Evolutionary conservation across 2,797 vertebrate species (phyloP).

Genomic region (Urocyon cinereoargenteus): DNA sequence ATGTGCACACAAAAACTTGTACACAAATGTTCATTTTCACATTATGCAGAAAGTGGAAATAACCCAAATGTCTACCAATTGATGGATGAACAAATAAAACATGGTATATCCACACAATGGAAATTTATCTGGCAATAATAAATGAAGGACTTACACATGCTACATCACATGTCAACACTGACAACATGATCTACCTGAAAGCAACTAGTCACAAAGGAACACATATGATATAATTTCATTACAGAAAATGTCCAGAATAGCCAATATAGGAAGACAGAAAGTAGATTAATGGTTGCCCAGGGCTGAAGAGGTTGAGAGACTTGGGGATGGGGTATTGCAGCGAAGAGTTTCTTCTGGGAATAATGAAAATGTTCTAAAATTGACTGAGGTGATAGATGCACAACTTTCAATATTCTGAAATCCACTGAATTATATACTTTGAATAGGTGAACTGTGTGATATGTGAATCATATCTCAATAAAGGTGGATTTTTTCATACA

Average conservation of each 20-base stretch:
- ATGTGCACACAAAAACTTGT: neutral
- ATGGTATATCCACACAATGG: neutral
- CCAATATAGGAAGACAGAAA: neutral
- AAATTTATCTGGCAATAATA: neutral
- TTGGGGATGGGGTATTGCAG: neutral
- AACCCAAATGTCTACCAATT: neutral
- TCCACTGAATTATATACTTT: neutral
- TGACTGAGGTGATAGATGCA: neutral
- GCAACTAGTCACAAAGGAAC: neutral
- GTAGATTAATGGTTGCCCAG: neutral
- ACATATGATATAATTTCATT: neutral
- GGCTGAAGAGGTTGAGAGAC: neutral
- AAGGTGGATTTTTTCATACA: neutral
- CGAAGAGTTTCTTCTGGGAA: neutral
- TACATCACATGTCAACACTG: neutral
- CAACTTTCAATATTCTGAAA: neutral
- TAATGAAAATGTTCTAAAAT: conserved; percentile 33
- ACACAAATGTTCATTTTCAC: neutral
- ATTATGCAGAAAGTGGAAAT: conserved; percentile 1
- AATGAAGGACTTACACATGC: neutral
- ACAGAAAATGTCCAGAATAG: neutral
- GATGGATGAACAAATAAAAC: neutral
- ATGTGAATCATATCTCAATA: neutral
- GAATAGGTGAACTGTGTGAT: neutral
- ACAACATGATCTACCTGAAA: neutral